Evolutionary conservation across 2,797 vertebrate species (phyloP), one percentile per base, ranked within the genome.

Genomic region (Gorsachius magnificus): DNA sequence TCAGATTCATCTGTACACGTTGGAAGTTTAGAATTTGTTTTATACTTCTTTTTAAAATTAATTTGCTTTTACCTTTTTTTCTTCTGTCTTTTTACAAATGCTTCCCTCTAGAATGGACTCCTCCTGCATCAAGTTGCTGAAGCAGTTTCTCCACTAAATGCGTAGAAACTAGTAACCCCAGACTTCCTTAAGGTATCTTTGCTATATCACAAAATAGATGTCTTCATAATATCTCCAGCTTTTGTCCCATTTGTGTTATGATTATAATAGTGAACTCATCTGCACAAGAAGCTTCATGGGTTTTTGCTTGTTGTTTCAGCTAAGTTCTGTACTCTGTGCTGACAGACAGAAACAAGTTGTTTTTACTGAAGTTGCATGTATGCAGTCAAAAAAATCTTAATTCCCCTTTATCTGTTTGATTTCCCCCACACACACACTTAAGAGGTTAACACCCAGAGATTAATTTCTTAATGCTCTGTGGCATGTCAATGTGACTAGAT

Each of bases 31-130:
- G 17, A 71, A 38, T 71, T 87, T 76, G 29, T 11, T 92, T 91
- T 26, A 43, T 25, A 2, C 3, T 1, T 35, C 7, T 81, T 78
- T 88, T 43, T 0, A 1, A 75, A 84, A 35, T n/a, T 57, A 0
- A 1, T 70, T 78, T 84, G 4, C 8, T 86, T 68, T 61, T 57
- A 29, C 6, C 31, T 53, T 77, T 68, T 68, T 50, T 69, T 53
- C 3, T 65, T 85, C 10, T 56, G 0, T 17, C 25, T 24, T 70
- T 70, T 63, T 21, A 2, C 10, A 31, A 50, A 10, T 29, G 25
- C 64, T 86, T 89, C 35, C 26, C 15, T 88, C 53, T 75, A 25
- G 24, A 72, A 69, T 13, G 13, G 20, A 48, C 11, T 54, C 16
- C 17, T 74, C 33, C 53, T 75, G 11, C 18, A 50, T 61, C 24